Conservation (phyloP, 2,888 invertebrate genomes). For the Anoncus sp. region DNA sequence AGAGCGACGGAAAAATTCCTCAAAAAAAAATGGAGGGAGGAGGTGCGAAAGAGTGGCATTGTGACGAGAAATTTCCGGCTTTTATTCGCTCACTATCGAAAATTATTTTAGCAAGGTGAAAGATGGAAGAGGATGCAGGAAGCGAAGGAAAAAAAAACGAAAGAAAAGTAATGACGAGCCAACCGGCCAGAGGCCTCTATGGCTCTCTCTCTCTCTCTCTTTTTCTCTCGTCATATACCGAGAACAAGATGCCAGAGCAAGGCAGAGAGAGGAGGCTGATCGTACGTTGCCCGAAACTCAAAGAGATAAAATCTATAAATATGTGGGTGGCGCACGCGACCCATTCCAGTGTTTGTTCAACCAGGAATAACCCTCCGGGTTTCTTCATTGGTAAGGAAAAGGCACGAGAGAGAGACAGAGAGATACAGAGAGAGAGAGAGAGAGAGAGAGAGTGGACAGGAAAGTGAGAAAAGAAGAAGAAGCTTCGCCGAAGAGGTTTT, state of each 20-base stretch:
- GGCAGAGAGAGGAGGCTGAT: slow-evolving; percentile 9
- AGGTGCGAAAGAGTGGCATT: slow-evolving; percentile 33
- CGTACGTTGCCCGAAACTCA: slow-evolving; percentile 64
- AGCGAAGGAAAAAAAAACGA: slow-evolving; percentile 28
- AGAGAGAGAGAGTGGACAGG: slow-evolving; percentile 32
- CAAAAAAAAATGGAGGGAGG: background rate
- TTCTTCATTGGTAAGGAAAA: slow-evolving; percentile 76
- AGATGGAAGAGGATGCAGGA: background rate
- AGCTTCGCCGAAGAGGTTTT: slow-evolving; percentile 70
- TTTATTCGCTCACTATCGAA: slow-evolving; percentile 52
- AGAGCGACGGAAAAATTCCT: background rate
- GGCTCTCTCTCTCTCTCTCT: slow-evolving; percentile 10
- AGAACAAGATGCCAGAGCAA: slow-evolving; percentile 50
- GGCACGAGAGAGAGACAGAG: slow-evolving; percentile 70
- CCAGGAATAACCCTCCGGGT: slow-evolving; percentile 82
- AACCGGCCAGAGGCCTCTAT: slow-evolving; percentile 24
- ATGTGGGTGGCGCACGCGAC: slow-evolving; percentile 83
- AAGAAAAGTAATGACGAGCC: slow-evolving; percentile 30
- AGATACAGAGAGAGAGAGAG: slow-evolving; percentile 69
- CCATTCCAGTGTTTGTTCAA: slow-evolving; percentile 83
- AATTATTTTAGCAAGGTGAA: slow-evolving; percentile 44
- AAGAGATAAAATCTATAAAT: slow-evolving; percentile 83
- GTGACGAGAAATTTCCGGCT: slow-evolving; percentile 48
- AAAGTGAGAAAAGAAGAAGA: slow-evolving; percentile 47
- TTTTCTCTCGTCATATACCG: slow-evolving; percentile 46